A percentile compares a stretch with the other conserved stretches of the same genome.
Evolutionary conservation across 2,797 vertebrate genomes (phyloP).

Genomic region (Hirundo rustica): DNA sequence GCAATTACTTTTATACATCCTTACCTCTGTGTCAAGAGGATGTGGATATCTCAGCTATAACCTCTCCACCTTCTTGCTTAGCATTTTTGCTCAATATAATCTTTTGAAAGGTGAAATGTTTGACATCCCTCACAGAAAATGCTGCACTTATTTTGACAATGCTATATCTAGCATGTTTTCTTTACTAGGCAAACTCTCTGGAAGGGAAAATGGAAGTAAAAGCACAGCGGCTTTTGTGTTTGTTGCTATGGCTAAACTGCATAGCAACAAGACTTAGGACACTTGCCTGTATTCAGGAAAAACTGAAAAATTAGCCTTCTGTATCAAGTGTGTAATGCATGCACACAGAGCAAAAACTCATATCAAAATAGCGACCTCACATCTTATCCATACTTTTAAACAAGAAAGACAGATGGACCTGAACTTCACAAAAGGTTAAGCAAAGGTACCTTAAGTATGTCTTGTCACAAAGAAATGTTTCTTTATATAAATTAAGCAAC

Average conservation of each 20-base stretch:
- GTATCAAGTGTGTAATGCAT: background rate
- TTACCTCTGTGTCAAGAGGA: background rate
- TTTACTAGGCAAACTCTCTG: constrained; percentile 59
- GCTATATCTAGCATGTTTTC: constrained; percentile 25
- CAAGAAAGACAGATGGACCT: background rate
- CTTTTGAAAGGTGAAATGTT: constrained; percentile 47
- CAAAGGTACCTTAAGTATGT: background rate
- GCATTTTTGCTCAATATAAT: constrained; percentile 39
- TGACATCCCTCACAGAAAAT: constrained; percentile 35
- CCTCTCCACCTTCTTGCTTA: background rate
- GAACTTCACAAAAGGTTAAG: background rate
- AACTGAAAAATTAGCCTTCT: background rate
- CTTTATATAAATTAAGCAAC: background rate
- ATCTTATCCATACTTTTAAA: background rate
- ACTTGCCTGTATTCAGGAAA: constrained; percentile 16
- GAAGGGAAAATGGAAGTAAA: constrained; percentile 52
- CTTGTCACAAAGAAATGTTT: background rate
- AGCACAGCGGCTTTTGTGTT: constrained; percentile 27
- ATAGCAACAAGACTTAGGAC: constrained; percentile 59
- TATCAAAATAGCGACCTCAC: background rate
- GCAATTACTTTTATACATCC: background rate
- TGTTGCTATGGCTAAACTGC: constrained; percentile 67
- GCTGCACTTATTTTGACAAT: constrained; percentile 53
- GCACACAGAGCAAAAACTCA: background rate
- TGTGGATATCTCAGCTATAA: background rate